A percentile compares a stretch with the other conserved stretches of the same genome.
phyloP scores from a whole-genome alignment of 2,888 invertebrate species.

The Hetaerina titia region DNA sequence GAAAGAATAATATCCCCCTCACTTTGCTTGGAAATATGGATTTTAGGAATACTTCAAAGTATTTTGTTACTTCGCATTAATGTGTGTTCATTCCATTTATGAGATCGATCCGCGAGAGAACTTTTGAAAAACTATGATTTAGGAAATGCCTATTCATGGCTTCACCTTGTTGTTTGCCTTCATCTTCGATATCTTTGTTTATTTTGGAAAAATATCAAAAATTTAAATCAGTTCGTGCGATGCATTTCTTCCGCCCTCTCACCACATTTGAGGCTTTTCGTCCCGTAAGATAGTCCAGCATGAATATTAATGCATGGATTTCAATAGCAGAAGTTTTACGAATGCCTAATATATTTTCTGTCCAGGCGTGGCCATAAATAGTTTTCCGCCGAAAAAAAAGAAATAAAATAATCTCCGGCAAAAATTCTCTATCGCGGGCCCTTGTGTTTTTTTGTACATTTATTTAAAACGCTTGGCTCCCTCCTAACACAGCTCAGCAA shows the following conservation, averaged over 20 bases:
- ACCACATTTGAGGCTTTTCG: background rate
- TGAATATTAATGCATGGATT: background rate
- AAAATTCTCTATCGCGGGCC: background rate
- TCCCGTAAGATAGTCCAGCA: background rate
- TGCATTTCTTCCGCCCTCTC: background rate
- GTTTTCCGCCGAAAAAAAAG: background rate
- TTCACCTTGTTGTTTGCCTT: background rate
- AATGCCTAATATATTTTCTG: background rate
- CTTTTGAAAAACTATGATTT: too few species aligned
- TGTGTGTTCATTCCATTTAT: too few species aligned
- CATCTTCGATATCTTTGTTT: background rate
- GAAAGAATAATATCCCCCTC: too few species aligned
- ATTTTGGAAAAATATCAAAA: background rate
- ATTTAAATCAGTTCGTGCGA: background rate
- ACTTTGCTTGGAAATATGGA: too few species aligned
- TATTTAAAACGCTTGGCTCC: background rate
- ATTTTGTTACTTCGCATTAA: too few species aligned
- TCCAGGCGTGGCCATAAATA: slow-evolving; percentile 6
- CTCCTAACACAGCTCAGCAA: slow-evolving; percentile 3
- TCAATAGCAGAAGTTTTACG: slow-evolving; percentile 9
- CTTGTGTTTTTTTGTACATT: background rate
- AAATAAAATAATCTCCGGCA: background rate
- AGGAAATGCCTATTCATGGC: too few species aligned
- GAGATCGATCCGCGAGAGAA: too few species aligned
- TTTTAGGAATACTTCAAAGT: too few species aligned